Evolutionary conservation across 2,113 vertebrate species (phyloP).

Genomic region (Neodon shergylaensis): DNA sequence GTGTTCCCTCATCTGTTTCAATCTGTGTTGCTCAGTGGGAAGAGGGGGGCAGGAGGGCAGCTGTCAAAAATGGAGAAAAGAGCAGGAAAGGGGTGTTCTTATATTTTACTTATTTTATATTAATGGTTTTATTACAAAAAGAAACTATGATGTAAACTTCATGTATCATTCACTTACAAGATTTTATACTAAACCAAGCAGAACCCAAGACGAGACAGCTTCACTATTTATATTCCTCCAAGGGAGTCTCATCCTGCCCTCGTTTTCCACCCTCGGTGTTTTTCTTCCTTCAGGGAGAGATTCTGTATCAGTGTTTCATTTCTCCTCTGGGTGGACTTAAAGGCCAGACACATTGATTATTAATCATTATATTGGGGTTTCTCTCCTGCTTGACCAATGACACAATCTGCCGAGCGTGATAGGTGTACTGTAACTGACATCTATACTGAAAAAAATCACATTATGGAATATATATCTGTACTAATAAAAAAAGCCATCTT

Average conservation of each 20-base stretch:
- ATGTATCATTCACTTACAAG: constrained; percentile 73
- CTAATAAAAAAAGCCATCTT: constrained; percentile 88
- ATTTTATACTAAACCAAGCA: constrained; percentile 71
- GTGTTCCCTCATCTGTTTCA: constrained; percentile 56
- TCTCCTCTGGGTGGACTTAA: constrained; percentile 83
- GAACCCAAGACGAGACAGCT: constrained; percentile 54
- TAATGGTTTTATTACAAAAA: constrained; percentile 75
- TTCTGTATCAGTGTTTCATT: constrained; percentile 81
- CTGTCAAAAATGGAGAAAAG: not conserved
- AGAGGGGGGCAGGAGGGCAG: not conserved
- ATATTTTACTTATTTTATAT: constrained; percentile 67
- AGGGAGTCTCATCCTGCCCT: constrained; percentile 61
- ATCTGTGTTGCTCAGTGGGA: not conserved
- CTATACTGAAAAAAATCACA: constrained; percentile 83
- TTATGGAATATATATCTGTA: constrained; percentile 84
- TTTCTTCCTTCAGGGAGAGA: constrained; percentile 83
- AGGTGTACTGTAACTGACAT: constrained; percentile 86
- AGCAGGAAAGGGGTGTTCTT: constrained; percentile 67
- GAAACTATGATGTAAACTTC: constrained; percentile 66
- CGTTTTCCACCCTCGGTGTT: constrained; percentile 72
- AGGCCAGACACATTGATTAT: constrained; percentile 88
- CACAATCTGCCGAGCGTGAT: constrained; percentile 82
- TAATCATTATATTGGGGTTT: constrained; percentile 86
- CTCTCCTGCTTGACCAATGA: constrained; percentile 84
- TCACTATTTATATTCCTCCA: constrained; percentile 73